Conservation (phyloP, 1,140 invertebrate species). For the Pseudomyrmex flavicornis region DNA sequence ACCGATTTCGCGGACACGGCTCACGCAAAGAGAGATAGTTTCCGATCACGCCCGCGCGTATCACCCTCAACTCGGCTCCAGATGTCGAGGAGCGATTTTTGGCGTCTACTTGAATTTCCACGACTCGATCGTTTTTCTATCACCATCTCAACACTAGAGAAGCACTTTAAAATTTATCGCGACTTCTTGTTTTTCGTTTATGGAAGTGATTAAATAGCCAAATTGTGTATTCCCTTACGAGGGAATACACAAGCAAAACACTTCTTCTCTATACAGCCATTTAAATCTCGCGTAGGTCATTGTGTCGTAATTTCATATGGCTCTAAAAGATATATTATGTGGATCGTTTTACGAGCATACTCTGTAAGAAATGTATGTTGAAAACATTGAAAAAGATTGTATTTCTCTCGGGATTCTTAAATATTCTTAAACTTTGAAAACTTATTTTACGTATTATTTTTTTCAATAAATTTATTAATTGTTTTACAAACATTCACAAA, state of each 20-base stretch:
- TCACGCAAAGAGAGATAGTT: conserved; percentile 66
- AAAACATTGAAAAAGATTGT: neutral
- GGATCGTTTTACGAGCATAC: conserved; percentile 31
- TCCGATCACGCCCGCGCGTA: conserved; percentile 42
- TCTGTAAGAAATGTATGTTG: neutral
- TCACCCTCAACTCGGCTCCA: conserved; percentile 20
- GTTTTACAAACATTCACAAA: no score
- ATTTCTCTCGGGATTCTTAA: no score
- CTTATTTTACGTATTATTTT: no score
- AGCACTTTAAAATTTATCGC: conserved; percentile 61
- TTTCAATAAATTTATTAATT: no score
- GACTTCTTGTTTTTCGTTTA: conserved; percentile 55
- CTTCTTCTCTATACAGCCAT: conserved; percentile 2
- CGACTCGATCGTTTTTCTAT: conserved; percentile 56
- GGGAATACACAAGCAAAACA: neutral
- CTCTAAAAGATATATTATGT: conserved; percentile 19
- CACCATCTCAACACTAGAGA: conserved; percentile 27
- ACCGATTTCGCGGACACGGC: conserved; percentile 46
- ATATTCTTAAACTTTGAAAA: no score
- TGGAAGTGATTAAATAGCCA: conserved; percentile 44
- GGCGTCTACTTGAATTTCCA: conserved; percentile 39
- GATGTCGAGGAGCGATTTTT: conserved; percentile 60
- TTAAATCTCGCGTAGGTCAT: conserved; percentile 41
- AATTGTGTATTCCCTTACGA: no score
- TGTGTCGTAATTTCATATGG: conserved; percentile 20